Percentiles rank a stretch among this genome's conserved stretches.
Conservation (phyloP, 2,888 invertebrate species). For the Stenichneumon culpator region DNA sequence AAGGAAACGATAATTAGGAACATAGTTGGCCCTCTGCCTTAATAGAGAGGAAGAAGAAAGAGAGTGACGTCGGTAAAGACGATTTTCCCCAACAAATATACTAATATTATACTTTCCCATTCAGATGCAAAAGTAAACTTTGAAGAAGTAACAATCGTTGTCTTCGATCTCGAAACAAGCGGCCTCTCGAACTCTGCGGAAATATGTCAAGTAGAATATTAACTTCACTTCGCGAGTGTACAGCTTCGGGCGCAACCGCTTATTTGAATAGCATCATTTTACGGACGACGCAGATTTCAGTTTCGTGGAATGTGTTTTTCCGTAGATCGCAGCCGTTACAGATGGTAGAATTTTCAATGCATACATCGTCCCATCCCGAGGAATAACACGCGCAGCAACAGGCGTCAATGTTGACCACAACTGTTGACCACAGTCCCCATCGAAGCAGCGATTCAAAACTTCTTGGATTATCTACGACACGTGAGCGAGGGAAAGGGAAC, state of each 20-base stretch:
- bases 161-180: slow-evolving; percentile 60
- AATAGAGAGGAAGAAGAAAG: neutral
- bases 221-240: neutral
- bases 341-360: slow-evolving; percentile 32
- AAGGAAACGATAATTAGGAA: too few species aligned
- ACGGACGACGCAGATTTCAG: neutral
- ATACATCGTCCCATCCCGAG: slow-evolving; percentile 45
- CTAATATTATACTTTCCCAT: slow-evolving; percentile 14
- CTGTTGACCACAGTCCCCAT: slow-evolving; percentile 35
- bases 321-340: slow-evolving; percentile 47
- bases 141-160: slow-evolving; percentile 5
- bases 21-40: neutral
- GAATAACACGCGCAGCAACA: slow-evolving; percentile 7
- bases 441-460: slow-evolving; percentile 32
- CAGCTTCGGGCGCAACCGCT: neutral
- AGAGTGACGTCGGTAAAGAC: neutral
- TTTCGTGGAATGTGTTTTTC: slow-evolving; percentile 21
- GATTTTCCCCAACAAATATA: neutral
- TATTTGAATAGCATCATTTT: neutral
- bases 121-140: slow-evolving; percentile 5
- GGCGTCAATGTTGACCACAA: slow-evolving; percentile 32
- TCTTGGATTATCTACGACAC: slow-evolving; percentile 22
- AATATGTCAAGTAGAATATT: slow-evolving; percentile 58
- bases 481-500: slow-evolving; percentile 12
- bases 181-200: slow-evolving; percentile 41